phyloP scores from a whole-genome alignment of 2,113 vertebrate species.

The Furnarius figulus region DNA sequence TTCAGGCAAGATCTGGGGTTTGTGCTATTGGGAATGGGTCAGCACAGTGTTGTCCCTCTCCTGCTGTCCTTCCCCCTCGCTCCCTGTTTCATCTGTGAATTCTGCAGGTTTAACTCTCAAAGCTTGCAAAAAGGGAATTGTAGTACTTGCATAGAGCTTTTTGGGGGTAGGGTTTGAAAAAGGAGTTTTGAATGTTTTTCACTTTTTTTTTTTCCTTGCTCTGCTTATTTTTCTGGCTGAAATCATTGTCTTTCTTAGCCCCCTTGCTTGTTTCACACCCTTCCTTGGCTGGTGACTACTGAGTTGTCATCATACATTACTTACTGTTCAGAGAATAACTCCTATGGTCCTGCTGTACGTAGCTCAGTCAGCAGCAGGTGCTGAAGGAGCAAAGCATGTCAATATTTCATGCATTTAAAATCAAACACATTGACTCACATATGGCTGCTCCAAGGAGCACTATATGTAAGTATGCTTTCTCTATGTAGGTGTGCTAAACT shows the following conservation, averaged over 20 bases:
- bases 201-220: not conserved
- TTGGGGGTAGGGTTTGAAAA: accelerated
- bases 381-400: constrained; percentile 5
- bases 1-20: not conserved
- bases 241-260: not conserved
- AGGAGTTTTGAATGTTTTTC: not conserved
- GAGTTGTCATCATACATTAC: constrained; percentile 52
- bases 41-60: not conserved
- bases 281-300: not conserved
- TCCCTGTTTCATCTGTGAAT: not conserved
- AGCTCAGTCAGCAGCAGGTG: constrained; percentile 42
- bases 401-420: constrained; percentile 58
- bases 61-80: not conserved
- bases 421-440: not conserved
- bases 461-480: not conserved
- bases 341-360: not conserved
- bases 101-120: not conserved
- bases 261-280: not conserved
- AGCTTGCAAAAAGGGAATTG: not conserved
- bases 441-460: not conserved
- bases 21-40: not conserved
- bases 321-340: constrained; percentile 45
- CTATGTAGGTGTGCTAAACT: not conserved
- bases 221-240: not conserved
- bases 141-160: not conserved